phyloP scores from a whole-genome alignment of 2,113 vertebrate species.

The Solenodon paradoxus region DNA sequence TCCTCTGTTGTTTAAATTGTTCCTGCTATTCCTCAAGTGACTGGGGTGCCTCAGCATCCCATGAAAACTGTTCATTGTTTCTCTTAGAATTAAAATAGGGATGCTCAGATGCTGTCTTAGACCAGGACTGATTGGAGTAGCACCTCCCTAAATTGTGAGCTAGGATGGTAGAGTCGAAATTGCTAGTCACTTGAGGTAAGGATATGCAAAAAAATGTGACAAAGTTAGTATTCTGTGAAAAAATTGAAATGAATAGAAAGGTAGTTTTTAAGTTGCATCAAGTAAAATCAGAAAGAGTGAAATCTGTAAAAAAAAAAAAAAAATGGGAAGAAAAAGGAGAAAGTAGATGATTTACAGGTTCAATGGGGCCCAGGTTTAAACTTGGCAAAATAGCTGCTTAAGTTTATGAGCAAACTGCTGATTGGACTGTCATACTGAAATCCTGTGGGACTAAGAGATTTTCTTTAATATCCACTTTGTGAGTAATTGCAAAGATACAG shows the following conservation, averaged over 20 bases:
- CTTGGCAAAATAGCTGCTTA: neutral
- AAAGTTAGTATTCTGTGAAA: neutral
- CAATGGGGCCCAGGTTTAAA: neutral
- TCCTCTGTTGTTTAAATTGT: no score
- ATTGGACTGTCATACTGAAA: neutral
- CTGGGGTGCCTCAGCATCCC: no score
- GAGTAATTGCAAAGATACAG: neutral
- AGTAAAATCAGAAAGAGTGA: neutral
- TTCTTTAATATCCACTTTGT: neutral
- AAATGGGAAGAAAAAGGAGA: neutral
- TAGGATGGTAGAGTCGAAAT: neutral
- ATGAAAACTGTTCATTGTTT: no score
- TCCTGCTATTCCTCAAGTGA: no score
- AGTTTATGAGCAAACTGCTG: neutral
- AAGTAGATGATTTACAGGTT: neutral
- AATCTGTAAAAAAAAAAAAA: no score
- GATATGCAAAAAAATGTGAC: neutral
- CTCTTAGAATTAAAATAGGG: no score
- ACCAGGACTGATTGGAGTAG: no score
- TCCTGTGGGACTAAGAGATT: neutral
- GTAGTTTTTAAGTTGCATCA: neutral
- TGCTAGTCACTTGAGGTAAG: neutral
- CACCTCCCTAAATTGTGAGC: no score
- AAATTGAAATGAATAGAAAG: neutral
- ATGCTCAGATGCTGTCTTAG: no score